Conservation (phyloP, 2,113 vertebrate species). For the Ctenomys sociabilis region DNA sequence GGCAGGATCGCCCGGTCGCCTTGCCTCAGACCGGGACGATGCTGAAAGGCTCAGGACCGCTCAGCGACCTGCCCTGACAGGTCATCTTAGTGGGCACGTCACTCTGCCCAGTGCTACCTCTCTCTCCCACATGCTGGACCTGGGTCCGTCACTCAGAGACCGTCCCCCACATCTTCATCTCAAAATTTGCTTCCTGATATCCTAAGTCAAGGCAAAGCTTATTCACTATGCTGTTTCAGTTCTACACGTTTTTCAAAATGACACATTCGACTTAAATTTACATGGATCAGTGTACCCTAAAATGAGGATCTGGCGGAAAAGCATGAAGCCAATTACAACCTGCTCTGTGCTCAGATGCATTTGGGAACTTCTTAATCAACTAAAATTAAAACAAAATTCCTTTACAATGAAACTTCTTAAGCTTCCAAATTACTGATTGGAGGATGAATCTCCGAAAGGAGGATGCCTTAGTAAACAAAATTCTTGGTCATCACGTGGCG, state of each 20-base stretch:
- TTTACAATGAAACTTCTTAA: background rate
- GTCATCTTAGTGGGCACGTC: background rate
- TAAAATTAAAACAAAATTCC: conserved; percentile 35
- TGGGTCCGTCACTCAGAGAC: background rate
- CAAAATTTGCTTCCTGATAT: background rate
- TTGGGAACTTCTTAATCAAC: background rate
- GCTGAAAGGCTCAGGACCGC: background rate
- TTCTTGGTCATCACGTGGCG: conserved; percentile 74
- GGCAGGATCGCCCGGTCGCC: background rate
- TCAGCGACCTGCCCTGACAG: background rate
- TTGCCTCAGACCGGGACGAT: background rate
- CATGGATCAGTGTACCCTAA: background rate
- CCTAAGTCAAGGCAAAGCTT: background rate
- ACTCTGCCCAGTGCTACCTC: background rate
- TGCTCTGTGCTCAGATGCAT: background rate
- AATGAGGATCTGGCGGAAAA: background rate
- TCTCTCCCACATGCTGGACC: background rate
- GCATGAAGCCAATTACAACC: background rate
- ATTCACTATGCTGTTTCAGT: background rate
- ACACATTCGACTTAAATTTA: background rate
- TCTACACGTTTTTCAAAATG: background rate
- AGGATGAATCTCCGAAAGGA: background rate
- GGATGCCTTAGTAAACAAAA: background rate
- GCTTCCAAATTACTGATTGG: background rate
- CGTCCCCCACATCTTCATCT: background rate